These are phyloP conservation scores for Delichon dasypus DNA, from an alignment of 2,797 vertebrate species.

Conservation along the genomic window DNA sequence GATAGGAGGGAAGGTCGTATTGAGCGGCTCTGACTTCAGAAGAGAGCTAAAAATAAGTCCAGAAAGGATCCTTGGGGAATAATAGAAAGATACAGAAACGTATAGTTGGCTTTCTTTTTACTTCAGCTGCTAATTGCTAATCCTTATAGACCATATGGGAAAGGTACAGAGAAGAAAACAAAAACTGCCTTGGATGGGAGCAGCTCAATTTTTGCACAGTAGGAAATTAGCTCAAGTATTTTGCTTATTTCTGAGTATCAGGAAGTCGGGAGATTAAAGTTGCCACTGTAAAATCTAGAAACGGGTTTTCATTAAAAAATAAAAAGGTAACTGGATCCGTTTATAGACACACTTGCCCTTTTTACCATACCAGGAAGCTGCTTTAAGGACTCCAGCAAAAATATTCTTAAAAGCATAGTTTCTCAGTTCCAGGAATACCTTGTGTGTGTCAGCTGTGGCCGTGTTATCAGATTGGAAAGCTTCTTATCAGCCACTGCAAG, in stretches of 20 bases:
- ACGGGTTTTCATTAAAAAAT: neutral
- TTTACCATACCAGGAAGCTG: neutral
- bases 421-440: neutral
- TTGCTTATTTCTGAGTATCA: neutral
- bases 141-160: neutral
- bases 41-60: conserved; percentile 4
- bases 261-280: conserved; percentile 1
- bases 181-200: neutral
- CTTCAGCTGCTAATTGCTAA: neutral
- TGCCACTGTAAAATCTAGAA: neutral
- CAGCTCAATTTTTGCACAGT: neutral
- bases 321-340: neutral
- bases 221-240: neutral
- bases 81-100: neutral
- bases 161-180: neutral
- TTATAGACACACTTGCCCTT: neutral
- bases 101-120: neutral
- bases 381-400: neutral
- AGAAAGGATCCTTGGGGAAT: neutral
- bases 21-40: neutral
- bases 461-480: neutral
- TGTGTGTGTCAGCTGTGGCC: neutral
- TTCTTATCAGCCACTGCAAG: neutral
- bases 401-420: neutral
- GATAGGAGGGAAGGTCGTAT: neutral